phyloP scores from a whole-genome alignment of 2,797 vertebrate species.

The Oophaga sylvatica region DNA sequence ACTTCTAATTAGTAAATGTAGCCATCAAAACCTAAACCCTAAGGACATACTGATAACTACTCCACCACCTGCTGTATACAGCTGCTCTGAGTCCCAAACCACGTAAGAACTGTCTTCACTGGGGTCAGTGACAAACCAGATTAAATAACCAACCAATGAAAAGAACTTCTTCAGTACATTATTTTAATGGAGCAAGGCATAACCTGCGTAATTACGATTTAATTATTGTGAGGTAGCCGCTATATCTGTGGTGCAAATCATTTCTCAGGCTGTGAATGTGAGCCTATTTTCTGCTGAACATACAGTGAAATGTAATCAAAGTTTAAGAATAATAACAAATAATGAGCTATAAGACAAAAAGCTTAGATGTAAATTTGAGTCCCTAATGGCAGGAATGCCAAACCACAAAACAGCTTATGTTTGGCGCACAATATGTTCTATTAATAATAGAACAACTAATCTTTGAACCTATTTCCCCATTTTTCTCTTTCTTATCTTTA shows the following conservation, averaged over 20 bases:
- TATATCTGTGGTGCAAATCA: conserved; percentile 6
- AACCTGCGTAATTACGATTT: conserved; percentile 35
- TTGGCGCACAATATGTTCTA: not conserved
- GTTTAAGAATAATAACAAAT: not conserved
- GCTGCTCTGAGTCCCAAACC: conserved; percentile 38
- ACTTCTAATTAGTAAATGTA: conserved; percentile 51
- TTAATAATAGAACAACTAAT: not conserved
- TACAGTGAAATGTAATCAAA: conserved; percentile 11
- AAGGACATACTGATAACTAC: conserved; percentile 35
- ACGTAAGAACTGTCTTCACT: conserved; percentile 22
- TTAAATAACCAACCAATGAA: conserved; percentile 25
- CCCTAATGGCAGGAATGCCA: not conserved
- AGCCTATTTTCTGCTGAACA: conserved; percentile 1
- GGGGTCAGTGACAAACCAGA: conserved; percentile 37
- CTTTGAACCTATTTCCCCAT: not conserved
- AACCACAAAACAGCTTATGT: not conserved
- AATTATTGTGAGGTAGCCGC: not conserved
- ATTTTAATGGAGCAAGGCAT: conserved; percentile 27
- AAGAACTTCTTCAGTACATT: not conserved
- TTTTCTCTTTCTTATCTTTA: not conserved
- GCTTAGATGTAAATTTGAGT: conserved; percentile 1
- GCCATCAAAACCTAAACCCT: conserved; percentile 35
- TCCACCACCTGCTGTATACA: conserved; percentile 43
- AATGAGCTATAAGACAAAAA: conserved; percentile 4
- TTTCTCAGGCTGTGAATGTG: not conserved